Conservation (phyloP, 2,888 invertebrate species). For the Cephonodes hylas region DNA sequence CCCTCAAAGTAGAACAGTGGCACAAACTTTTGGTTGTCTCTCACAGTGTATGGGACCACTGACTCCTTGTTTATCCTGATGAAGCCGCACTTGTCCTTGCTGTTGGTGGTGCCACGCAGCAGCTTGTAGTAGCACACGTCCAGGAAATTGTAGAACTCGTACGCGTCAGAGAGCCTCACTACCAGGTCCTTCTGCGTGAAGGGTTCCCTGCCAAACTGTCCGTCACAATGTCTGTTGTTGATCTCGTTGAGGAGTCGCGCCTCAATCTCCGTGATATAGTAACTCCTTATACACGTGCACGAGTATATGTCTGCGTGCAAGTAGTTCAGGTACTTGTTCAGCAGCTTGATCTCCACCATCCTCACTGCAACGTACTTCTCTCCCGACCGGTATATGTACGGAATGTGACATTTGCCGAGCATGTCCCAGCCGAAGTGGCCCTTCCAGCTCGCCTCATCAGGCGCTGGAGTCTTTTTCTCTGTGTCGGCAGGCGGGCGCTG, state of each 20-base stretch:
- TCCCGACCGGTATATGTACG: slow-evolving; percentile 91
- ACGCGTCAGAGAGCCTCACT: slow-evolving; percentile 92
- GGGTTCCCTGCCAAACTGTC: slow-evolving; percentile 92
- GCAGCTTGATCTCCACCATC: slow-evolving; percentile 94
- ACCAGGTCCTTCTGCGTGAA: slow-evolving; percentile 95
- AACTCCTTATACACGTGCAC: slow-evolving; percentile 94
- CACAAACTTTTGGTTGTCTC: slow-evolving; percentile 91
- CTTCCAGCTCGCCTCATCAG: slow-evolving; percentile 88
- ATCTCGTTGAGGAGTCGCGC: slow-evolving; percentile 95
- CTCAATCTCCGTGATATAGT: slow-evolving; percentile 95
- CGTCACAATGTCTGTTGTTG: slow-evolving; percentile 94
- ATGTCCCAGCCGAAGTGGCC: slow-evolving; percentile 95
- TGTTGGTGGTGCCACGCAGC: slow-evolving; percentile 85
- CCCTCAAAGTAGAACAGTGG: slow-evolving; percentile 94
- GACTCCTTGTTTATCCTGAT: slow-evolving; percentile 96
- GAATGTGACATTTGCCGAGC: slow-evolving; percentile 92
- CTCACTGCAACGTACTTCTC: slow-evolving; percentile 96
- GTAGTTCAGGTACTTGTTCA: slow-evolving; percentile 93
- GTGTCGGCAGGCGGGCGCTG: slow-evolving; percentile 52
- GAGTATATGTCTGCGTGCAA: slow-evolving; percentile 94
- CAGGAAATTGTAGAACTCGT: slow-evolving; percentile 94
- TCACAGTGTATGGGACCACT: slow-evolving; percentile 94
- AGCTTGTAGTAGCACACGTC: slow-evolving; percentile 94
- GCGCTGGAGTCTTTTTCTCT: slow-evolving; percentile 72
- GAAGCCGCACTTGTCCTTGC: slow-evolving; percentile 92